Conservation (phyloP, 23 tunicate genomes). For the Halocynthia roretzi region DNA sequence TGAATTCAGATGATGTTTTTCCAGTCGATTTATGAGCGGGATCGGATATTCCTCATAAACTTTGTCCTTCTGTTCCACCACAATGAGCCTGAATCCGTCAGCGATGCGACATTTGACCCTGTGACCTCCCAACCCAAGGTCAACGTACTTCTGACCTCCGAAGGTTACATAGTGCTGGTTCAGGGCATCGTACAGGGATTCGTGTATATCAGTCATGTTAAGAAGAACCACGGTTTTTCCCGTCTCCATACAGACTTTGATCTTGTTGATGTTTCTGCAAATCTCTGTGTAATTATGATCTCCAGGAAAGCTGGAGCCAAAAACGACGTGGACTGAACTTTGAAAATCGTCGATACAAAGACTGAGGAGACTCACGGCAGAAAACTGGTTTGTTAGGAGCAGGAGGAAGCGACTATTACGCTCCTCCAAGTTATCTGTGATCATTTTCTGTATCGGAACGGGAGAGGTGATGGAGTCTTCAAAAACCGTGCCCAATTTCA, state of each 20-base stretch:
- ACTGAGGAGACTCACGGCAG: conserved; percentile 53
- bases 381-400: conserved; percentile 57
- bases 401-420: conserved; percentile 61
- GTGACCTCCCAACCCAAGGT: conserved; percentile 85
- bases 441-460: conserved; percentile 26
- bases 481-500: conserved; percentile 16
- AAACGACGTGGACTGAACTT: conserved; percentile 35
- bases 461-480: neutral
- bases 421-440: conserved; percentile 44
- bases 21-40: conserved; percentile 77
- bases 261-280: conserved; percentile 74
- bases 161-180: conserved; percentile 31
- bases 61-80: conserved; percentile 62
- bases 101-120: conserved; percentile 84
- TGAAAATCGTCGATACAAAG: conserved; percentile 20
- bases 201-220: conserved; percentile 24
- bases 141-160: conserved; percentile 50
- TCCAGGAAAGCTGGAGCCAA: conserved; percentile 84
- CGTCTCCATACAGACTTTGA: conserved; percentile 81
- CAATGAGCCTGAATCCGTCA: conserved; percentile 47
- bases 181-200: conserved; percentile 21
- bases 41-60: conserved; percentile 71
- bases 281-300: conserved; percentile 68
- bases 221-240: conserved; percentile 59
- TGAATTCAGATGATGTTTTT: conserved; percentile 57